phyloP scores from a whole-genome alignment of 1,140 invertebrate species.

The Apocrypta bakeri region DNA sequence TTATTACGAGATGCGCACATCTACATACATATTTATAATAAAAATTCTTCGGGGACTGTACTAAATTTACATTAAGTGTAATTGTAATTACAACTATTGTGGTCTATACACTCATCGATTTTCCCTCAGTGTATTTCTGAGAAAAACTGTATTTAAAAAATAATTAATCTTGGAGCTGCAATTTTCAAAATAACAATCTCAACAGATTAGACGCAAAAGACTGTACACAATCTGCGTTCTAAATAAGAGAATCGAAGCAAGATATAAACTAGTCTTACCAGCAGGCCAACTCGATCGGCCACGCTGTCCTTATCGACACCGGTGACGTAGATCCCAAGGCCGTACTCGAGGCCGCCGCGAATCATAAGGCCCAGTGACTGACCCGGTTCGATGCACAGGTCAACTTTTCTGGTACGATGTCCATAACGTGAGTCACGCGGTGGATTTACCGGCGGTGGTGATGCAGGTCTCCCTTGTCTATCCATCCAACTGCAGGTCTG shows the following conservation, averaged over 20 bases:
- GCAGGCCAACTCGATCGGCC: constrained; percentile 89
- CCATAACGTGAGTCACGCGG: constrained; percentile 69
- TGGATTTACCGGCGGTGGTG: constrained; percentile 79
- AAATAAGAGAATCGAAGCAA: too few relatives aligned
- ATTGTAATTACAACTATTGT: too few relatives aligned
- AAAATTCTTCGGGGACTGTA: not conserved
- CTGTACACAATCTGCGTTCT: too few relatives aligned
- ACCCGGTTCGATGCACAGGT: constrained; percentile 89
- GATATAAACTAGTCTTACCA: constrained; percentile 77
- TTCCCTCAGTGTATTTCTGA: too few relatives aligned
- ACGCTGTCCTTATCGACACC: constrained; percentile 94
- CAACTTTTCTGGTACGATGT: constrained; percentile 78
- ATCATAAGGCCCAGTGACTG: constrained; percentile 95
- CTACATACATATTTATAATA: too few relatives aligned
- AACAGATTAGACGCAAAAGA: too few relatives aligned
- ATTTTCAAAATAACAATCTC: too few relatives aligned
- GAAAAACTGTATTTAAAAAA: too few relatives aligned
- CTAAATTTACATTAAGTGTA: too few relatives aligned
- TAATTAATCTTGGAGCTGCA: too few relatives aligned
- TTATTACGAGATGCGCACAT: not conserved
- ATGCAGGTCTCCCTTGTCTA: constrained; percentile 88
- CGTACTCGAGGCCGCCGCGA: constrained; percentile 93
- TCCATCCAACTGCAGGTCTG: constrained; percentile 95
- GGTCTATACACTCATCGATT: too few relatives aligned
- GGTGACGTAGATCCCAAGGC: constrained; percentile 95